Conservation (phyloP, 1,140 invertebrate genomes). For the Zophobas morio region DNA sequence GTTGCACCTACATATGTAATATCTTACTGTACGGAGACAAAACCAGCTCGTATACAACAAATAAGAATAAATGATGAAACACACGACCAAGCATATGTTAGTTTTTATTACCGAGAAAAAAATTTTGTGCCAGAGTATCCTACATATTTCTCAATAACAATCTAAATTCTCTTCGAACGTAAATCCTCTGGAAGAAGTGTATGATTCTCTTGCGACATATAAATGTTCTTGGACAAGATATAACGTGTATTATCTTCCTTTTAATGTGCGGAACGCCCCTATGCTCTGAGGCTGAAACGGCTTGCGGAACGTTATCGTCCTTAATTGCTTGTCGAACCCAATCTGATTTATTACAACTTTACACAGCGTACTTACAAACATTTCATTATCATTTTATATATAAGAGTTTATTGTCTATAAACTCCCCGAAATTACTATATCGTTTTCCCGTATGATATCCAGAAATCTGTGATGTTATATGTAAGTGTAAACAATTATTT, state of each 20-base stretch:
- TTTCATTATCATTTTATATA: conserved; percentile 35
- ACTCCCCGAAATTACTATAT: not conserved
- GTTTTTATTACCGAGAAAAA: no score
- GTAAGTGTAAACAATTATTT: conserved; percentile 12
- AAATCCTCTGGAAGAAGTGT: conserved; percentile 28
- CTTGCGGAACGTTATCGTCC: conserved; percentile 47
- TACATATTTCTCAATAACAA: conserved; percentile 32
- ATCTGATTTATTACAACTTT: conserved; percentile 49
- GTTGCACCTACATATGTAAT: no score
- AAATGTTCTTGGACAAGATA: conserved; percentile 48
- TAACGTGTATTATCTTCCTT: conserved; percentile 48
- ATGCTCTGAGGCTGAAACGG: conserved; percentile 47
- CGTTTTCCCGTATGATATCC: not conserved
- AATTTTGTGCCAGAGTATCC: no score
- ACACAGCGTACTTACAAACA: conserved; percentile 19
- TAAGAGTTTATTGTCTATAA: conserved; percentile 29
- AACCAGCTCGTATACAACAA: no score
- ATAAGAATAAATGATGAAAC: no score
- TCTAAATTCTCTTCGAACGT: conserved; percentile 28
- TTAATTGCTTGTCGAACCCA: conserved; percentile 50
- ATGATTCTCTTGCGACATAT: conserved; percentile 33
- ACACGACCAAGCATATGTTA: no score
- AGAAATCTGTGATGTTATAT: not conserved
- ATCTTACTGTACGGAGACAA: no score
- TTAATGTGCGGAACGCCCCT: conserved; percentile 46